Base-by-base conservation (phyloP, 2,888 invertebrate species). In the Cheilosia soror region DNA sequence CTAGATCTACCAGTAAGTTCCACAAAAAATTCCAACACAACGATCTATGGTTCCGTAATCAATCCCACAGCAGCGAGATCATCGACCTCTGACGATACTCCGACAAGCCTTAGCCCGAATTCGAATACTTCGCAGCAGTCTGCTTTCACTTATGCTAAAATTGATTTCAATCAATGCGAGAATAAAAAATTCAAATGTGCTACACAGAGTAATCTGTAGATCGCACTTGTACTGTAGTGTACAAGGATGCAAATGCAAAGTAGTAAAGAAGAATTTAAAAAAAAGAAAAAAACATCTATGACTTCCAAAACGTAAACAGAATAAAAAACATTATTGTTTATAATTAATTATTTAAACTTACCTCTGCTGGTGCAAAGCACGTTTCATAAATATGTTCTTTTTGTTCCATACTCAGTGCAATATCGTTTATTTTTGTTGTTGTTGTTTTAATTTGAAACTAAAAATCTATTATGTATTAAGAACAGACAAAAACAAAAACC, bases 121-220 rank as follows among this genome's bases (percentile, higher is more conserved):
- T 89, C 89, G 77, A 90, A 88, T 75, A 89, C 63, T 89, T 82
- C 84, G 60, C 87, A 90, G 63, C 89, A 91, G 81, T 90, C 93
- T 55, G 92, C 93, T 78, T 94, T 95, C 89, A 94, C 94, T 49
- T 97, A 97, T 92, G 96, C 96, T 87, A 95, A 96, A 93, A 96
- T 97, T 84, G 96, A 96, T 93, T 97, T 96, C 92, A 93, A 94
- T 40, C 89, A 89, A 11, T 85, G 80, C 37, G 85, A 85, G 7
- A 71, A 31, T 44, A 76, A 85, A 29, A 76, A 85, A 68, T 37
- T 71, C 5, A 80, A 80, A 71, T 65, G 66, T 20, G 73, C 57
- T 40, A 79, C 78, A 58, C 79, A 84, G 53, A 68, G 75, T 31
- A 75, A 79, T 40, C 53, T 79, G 42, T 84, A 84, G 60, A 65